Conservation (phyloP, 2,797 vertebrate species). For the Notolepis coatsorum region DNA sequence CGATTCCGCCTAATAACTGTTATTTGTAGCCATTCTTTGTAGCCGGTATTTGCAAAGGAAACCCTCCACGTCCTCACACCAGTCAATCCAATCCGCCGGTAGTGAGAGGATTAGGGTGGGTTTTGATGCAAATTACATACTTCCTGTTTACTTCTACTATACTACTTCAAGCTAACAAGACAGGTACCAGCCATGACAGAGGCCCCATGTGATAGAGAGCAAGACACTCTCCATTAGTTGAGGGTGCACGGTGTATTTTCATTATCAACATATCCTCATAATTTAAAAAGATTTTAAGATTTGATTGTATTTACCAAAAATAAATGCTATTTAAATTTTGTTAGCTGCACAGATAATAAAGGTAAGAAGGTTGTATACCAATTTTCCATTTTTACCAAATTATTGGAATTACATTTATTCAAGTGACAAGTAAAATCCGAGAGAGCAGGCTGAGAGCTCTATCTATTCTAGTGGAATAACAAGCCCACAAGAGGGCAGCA, state of each 20-base stretch:
- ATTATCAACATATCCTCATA: too few relatives aligned
- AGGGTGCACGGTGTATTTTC: too few relatives aligned
- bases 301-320: background rate
- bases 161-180: background rate
- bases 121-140: slow-evolving; percentile 68
- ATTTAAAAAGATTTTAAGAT: too few relatives aligned
- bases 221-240: slow-evolving; percentile 19
- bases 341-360: background rate
- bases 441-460: background rate
- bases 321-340: too few relatives aligned
- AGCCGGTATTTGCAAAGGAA: slow-evolving; percentile 38
- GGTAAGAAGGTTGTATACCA: background rate
- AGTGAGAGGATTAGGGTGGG: slow-evolving; percentile 64
- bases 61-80: slow-evolving; percentile 34
- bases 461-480: background rate
- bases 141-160: slow-evolving; percentile 59
- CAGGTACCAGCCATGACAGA: background rate
- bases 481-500: slow-evolving; percentile 73
- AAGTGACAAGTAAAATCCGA: background rate
- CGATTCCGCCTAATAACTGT: slow-evolving; percentile 37
- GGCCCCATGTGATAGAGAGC: background rate
- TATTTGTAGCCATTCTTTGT: slow-evolving; percentile 27
- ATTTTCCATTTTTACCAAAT: background rate
- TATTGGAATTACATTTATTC: background rate
- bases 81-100: slow-evolving; percentile 46